Conservation (phyloP, 2,113 vertebrate genomes). For the Lontra canadensis region DNA sequence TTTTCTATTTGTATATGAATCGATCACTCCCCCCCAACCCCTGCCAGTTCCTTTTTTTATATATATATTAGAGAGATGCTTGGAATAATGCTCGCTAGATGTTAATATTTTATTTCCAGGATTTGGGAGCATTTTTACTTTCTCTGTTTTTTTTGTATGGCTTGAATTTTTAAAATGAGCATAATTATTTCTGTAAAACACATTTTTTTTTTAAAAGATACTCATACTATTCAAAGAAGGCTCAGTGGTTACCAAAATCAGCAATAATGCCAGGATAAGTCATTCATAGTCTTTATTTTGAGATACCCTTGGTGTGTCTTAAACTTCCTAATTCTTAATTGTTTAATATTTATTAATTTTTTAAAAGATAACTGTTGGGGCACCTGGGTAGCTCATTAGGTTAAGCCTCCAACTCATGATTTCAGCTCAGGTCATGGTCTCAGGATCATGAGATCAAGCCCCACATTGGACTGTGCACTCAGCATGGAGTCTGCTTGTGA, state of each 20-base stretch:
- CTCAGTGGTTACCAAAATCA: background rate
- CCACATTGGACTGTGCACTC: background rate
- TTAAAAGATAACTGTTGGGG: background rate
- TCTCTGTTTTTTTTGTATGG: constrained; percentile 12
- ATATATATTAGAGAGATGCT: background rate
- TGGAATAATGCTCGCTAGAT: background rate
- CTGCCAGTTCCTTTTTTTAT: background rate
- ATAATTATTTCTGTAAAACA: constrained; percentile 17
- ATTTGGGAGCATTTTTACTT: constrained; percentile 12
- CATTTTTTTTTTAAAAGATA: background rate
- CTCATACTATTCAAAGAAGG: background rate
- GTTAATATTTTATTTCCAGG: constrained; percentile 13
- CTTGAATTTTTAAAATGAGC: constrained; percentile 16
- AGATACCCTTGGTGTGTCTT: background rate
- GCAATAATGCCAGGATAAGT: background rate
- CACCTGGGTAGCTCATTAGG: background rate
- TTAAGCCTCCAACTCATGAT: background rate
- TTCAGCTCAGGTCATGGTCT: background rate
- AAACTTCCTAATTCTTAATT: constrained; percentile 6
- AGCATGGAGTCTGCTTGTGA: background rate
- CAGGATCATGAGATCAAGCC: background rate
- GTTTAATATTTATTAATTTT: background rate
- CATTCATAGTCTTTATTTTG: constrained; percentile 8
- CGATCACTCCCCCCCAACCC: background rate
- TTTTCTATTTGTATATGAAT: background rate